Evolutionary conservation across 2,888 invertebrate genomes (phyloP), one percentile per base, ranked within the genome.

Genomic region (Chalcis sispes): DNA sequence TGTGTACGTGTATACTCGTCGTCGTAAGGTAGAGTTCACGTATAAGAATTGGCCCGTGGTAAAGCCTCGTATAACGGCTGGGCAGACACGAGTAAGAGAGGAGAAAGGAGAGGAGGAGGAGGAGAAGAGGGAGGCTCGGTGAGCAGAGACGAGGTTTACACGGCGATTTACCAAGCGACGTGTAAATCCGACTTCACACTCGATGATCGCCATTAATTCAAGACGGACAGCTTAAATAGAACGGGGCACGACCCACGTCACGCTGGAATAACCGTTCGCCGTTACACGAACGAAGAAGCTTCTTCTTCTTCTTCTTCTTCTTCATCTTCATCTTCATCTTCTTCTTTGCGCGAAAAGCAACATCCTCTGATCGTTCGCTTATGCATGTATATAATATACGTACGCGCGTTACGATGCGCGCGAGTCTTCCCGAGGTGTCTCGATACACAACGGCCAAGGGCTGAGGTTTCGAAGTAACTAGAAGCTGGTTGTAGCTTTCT

Each of bases 111-210:
- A n/a, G 64, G 32, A 20, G 50, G 23, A 52, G 50, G 65, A n/a
- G 62, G 42, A 0, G 7, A 10, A 29, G 36, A 25, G 18, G 42
- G 40, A 29, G 23, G 66, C 5, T 50, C 58, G 65, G 48, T 66
- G 52, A 71, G 72, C 75, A 59, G 77, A 71, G 72, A 72, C 75
- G 72, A 54, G 72, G 46, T 73, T 75, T 79, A 75, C 77, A 79
- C 76, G 77, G 70, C 71, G 77, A 79, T 80, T 77, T 75, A 78
- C 64, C 78, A 75, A 79, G 79, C 77, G 79, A 80, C 78, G 81
- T 81, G 82, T 81, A 81, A 80, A 81, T 82, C 79, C 79, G 80
- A 79, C 78, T 80, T 77, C 69, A 76, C 77, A 79, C 78, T 74
- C 76, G 70, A 76, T 72, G 73, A 77, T 78, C 64, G 78, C 77